Base-by-base conservation (phyloP, 1,140 invertebrate genomes). In the Zaprionus nigranus region DNA sequence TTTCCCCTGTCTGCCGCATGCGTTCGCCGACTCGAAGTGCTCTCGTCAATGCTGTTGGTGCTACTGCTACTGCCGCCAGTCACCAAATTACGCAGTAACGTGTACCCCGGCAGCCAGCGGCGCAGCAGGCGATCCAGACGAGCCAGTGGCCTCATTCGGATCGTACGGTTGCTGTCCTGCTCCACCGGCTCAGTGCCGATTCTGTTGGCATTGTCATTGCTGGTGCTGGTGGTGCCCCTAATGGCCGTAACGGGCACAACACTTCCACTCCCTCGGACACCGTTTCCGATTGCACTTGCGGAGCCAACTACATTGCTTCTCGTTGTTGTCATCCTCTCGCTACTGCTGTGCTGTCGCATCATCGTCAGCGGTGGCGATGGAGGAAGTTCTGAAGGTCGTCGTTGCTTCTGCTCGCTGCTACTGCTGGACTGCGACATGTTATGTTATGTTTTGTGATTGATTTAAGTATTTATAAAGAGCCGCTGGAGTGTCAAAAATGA, bases 361-460 rank as follows among this genome's bases (percentile, higher is more conserved):
- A 17, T 17, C 5, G n/a, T 2, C n/a, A 0, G 13, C 36, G 13
- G 36, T 5, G 13, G 36, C 36, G 13, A 7, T 5, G 7, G 15
- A 7, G 40, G 40, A n/a, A 1, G 5, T n/a, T 1, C 6, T 22
- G 36, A 3, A n/a, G n/a, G 30, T 26, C 59, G 9, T 40, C 40
- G 15, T 3, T 36, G 36, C 34, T 12, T 12, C 63, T 43, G 15
- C 28, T 20, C 30, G 6, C 57, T 51, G 13, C 63, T 34, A 26
- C 57, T 34, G 28, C 64, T 34, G 53, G 75, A 28, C 26, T 59
- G 30, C 11, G 38, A 36, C 65, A 75, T 63, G 24, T 38, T 28
- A 5, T 28, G 38, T 13, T 15, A 40, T 11, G 20, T 60, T 51
- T 28, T 34, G 12, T 34, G 3, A 20, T 34, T 59, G 30, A 38